Base-by-base conservation (phyloP, 2,888 invertebrate genomes). In the Aphodius granarius region DNA sequence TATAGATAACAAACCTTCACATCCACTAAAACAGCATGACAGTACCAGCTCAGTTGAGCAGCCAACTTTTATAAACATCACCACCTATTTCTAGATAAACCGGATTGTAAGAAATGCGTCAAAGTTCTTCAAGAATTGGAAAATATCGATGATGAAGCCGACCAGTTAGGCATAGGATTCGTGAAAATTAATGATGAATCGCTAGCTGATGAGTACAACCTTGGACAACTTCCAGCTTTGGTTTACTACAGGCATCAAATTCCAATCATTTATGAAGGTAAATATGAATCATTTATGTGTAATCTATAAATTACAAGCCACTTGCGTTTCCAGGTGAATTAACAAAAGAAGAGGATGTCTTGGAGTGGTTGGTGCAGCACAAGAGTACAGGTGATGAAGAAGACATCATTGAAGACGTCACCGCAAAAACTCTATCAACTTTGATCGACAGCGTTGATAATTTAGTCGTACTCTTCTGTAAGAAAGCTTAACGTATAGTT, bases 201-300 rank as follows among this genome's bases (percentile, higher is more conserved):
- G 83, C 89, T 97, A 81, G 96, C 97, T 78, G 96, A 96, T 84
- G 97, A 97, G 89, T 97, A 97, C 89, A 97, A 95, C 89, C 90
- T 97, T 87, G 96, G 95, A 84, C 91, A 92, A 76, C 89, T 97
- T 85, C 97, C 97, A 83, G 94, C 94, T 84, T 90, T 97, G 83
- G 96, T 97, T 80, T 97, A 97, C 89, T 97, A 97, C 88, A 92
- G 97, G 86, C 95, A 96, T 89, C 94, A 96, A 89, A 96, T 95
- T 86, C 97, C 97, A 81, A 95, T 97, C 86, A 95, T 97, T 86
- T 97, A 96, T 88, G 96, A 97, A 92, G 94, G 96, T 96, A 89
- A 88, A 88, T 82, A 72, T 73, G 6, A 20, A 63, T 21, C 43
- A 9, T 63, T 13, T 21, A 1, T 71, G 3, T 64, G 62, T 62